phyloP scores from a whole-genome alignment of 2,113 vertebrate species.

The Cepphus grylle region DNA sequence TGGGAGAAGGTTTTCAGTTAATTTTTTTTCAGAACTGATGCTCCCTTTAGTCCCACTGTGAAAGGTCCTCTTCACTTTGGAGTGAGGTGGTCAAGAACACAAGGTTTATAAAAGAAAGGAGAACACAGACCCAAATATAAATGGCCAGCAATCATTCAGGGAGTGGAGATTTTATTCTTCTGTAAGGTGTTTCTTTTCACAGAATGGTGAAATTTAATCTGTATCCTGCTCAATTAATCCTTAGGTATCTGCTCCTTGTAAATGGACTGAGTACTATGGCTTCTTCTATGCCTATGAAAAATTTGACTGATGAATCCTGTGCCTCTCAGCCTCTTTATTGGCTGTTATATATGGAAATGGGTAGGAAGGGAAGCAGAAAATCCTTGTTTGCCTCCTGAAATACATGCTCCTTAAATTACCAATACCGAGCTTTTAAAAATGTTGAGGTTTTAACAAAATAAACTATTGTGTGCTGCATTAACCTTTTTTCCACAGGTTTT shows the following conservation, averaged over 20 bases:
- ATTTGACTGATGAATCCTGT: neutral
- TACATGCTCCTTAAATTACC: neutral
- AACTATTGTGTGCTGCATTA: neutral
- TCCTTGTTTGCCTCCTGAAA: neutral
- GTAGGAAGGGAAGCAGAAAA: neutral
- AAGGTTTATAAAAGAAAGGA: neutral
- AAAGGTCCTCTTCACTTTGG: neutral
- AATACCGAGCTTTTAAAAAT: neutral
- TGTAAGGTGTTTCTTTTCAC: neutral
- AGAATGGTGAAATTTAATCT: neutral
- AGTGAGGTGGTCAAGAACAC: neutral
- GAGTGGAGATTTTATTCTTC: neutral
- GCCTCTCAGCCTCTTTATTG: neutral
- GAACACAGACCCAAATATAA: neutral
- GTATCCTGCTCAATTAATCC: neutral
- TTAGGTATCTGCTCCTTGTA: neutral
- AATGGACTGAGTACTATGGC: accelerated
- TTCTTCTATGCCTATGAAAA: neutral
- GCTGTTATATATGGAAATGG: neutral
- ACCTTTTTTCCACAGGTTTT: neutral
- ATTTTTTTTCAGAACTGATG: neutral
- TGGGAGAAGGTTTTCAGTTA: neutral
- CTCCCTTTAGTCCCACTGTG: neutral
- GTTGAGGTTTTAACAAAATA: neutral
- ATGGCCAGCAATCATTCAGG: neutral